A percentile compares a stretch with the other conserved stretches of the same genome.
These are phyloP conservation scores for Cricetomys ansorgei DNA, from an alignment of 2,113 vertebrate species.

Conservation along the genomic window DNA sequence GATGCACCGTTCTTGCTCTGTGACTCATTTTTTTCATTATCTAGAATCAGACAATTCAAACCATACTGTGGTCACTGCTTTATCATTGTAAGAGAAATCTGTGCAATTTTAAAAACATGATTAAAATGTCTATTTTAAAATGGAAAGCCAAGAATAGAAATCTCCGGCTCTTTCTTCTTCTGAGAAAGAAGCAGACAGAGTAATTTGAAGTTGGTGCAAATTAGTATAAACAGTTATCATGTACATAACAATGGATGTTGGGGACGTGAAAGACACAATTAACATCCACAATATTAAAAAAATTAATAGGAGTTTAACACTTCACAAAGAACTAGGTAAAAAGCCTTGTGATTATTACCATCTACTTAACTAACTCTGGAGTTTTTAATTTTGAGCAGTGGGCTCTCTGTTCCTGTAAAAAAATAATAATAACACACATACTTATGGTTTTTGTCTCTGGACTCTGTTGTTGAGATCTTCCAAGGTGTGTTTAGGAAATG, in stretches of 20 bases:
- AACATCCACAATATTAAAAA: too few species aligned
- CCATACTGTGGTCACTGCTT: neutral
- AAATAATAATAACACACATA: neutral
- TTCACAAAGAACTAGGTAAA: neutral
- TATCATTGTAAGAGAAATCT: slow-evolving; percentile 30
- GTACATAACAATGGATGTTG: too few species aligned
- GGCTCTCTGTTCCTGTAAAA: slow-evolving; percentile 13
- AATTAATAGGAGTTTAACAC: too few species aligned
- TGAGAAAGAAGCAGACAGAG: neutral
- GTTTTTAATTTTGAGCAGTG: neutral
- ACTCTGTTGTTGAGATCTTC: neutral
- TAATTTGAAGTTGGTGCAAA: slow-evolving; percentile 7
- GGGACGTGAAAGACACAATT: too few species aligned
- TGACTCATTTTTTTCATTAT: slow-evolving; percentile 5
- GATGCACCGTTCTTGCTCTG: neutral
- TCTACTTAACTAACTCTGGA: neutral
- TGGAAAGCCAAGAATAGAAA: neutral
- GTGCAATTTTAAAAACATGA: neutral
- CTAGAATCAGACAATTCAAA: slow-evolving; percentile 28
- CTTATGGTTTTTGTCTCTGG: neutral
- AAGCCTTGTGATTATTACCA: neutral
- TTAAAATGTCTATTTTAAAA: slow-evolving; percentile 45
- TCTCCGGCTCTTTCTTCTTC: neutral
- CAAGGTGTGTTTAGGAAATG: neutral
- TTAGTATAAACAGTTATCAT: neutral